Evolutionary conservation across 2,113 vertebrate genomes (phyloP).

Genomic region (Dipodomys merriami): DNA sequence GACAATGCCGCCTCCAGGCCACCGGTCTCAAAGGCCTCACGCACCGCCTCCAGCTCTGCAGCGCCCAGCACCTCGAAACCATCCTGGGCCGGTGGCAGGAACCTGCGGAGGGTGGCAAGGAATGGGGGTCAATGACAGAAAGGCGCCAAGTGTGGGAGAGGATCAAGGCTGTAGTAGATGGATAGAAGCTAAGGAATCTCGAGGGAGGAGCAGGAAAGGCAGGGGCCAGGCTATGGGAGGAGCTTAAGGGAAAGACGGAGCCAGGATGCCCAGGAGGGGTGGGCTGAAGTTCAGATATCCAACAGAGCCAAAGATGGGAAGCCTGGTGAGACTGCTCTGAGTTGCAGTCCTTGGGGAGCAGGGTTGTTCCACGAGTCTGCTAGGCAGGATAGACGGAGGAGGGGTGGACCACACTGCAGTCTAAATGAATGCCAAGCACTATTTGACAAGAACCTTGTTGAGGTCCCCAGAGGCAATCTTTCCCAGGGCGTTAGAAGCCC

Average conservation of each 20-base stretch:
- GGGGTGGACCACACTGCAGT: too few species aligned
- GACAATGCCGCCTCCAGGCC: slow-evolving; percentile 82
- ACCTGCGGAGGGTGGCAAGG: slow-evolving; percentile 41
- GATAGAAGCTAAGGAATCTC: background rate
- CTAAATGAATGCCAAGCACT: background rate
- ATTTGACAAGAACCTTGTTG: background rate
- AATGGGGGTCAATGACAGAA: background rate
- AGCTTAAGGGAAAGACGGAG: background rate
- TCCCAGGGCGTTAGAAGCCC: background rate
- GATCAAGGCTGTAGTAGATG: background rate
- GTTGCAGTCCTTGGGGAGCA: background rate
- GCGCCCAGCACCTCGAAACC: slow-evolving; percentile 83
- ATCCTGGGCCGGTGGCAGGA: slow-evolving; percentile 75
- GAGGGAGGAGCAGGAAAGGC: background rate
- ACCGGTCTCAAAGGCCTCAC: slow-evolving; percentile 82
- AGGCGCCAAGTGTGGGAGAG: rapidly evolving
- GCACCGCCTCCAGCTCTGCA: slow-evolving; percentile 80
- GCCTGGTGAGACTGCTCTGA: rapidly evolving
- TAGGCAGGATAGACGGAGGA: background rate
- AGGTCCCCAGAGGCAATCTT: background rate
- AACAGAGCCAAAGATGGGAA: background rate
- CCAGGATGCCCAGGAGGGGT: background rate
- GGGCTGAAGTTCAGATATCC: background rate
- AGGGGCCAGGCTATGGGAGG: background rate
- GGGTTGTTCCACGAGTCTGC: background rate